phyloP scores from a whole-genome alignment of 2,113 vertebrate species.

The Ancistrus triradiatus region DNA sequence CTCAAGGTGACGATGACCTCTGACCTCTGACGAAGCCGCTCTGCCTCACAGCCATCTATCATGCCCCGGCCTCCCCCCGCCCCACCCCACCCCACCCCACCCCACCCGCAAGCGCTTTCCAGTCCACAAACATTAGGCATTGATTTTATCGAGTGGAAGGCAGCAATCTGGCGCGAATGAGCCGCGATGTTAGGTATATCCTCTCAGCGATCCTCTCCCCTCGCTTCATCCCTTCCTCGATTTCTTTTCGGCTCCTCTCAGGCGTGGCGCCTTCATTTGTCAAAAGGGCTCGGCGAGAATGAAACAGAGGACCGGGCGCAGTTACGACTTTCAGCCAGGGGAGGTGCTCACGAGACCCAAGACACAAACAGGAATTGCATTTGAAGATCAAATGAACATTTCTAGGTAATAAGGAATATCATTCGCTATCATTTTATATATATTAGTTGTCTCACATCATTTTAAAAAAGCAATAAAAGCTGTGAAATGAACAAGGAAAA shows the following conservation, averaged over 20 bases:
- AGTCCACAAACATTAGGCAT: conserved; percentile 62
- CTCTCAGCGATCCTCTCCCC: conserved; percentile 1
- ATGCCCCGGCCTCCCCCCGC: conserved; percentile 26
- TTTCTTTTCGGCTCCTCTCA: conserved; percentile 19
- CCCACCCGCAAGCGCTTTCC: conserved; percentile 58
- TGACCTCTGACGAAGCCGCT: conserved; percentile 60
- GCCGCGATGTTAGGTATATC: conserved; percentile 1
- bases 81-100: conserved; percentile 26
- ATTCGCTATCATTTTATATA: no score
- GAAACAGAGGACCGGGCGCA: neutral
- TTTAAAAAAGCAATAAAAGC: no score
- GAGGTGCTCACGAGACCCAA: neutral
- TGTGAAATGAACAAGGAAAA: no score
- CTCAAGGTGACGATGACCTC: conserved; percentile 67
- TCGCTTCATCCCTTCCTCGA: conserved; percentile 23
- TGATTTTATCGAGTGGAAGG: conserved; percentile 67
- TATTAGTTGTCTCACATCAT: no score
- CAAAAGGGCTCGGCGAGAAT: neutral
- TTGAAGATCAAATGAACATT: no score
- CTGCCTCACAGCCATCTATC: conserved; percentile 63
- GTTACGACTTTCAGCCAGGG: neutral
- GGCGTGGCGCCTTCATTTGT: conserved; percentile 10
- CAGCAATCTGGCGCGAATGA: conserved; percentile 51
- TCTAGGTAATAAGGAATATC: no score
- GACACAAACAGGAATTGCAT: no score